Base-by-base conservation (phyloP, 2,888 invertebrate genomes). In the Platycnemis pennipes region DNA sequence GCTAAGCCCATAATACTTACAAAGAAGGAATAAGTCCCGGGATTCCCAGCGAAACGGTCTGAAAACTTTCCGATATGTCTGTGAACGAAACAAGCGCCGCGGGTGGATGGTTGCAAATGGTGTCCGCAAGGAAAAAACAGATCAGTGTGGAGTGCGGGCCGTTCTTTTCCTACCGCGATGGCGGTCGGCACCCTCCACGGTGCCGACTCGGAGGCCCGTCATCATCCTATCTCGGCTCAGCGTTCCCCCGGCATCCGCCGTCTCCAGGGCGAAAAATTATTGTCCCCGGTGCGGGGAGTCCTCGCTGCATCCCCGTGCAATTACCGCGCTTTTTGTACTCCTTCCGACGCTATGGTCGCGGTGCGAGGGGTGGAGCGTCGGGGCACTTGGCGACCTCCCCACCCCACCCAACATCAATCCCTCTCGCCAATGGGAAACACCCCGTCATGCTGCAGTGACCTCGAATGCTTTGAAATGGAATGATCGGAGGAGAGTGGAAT, bases 371-470 rank as follows among this genome's bases (percentile, higher is more conserved):
- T 37, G 7, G 19, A 53, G 53, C 7, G 63, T n/a, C 26, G 26
- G 7, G 63, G 63, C 63, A 63, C n/a, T 63, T 63, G 8, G 77
- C 37, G 77, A 77, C 31, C 31, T 2, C n/a, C 26, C 22, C 37
- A 37, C 13, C 31, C 63, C 26, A 26, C 26, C 22, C 26, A 3
- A 13, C 26, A 37, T 37, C n/a, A 31, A 31, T 16, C 63, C 16
- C 63, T 37, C 11, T 13, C 63, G 16, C 77, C 77, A 37, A 77
- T 77, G 77, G 77, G 37, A 77, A 77, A 77, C 13, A 4, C 37
- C 37, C 77, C 77, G 77, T 77, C 77, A 31, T 77, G 77, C 77
- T 77, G 77, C 77, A 37, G 77, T 37, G 77, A 37, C 77, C 77
- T 37, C 77, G 77, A 77, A 77, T 77, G 77, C 26, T 16, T 26